Conservation (phyloP, 1,140 invertebrate genomes). For the Drosophila insularis region DNA sequence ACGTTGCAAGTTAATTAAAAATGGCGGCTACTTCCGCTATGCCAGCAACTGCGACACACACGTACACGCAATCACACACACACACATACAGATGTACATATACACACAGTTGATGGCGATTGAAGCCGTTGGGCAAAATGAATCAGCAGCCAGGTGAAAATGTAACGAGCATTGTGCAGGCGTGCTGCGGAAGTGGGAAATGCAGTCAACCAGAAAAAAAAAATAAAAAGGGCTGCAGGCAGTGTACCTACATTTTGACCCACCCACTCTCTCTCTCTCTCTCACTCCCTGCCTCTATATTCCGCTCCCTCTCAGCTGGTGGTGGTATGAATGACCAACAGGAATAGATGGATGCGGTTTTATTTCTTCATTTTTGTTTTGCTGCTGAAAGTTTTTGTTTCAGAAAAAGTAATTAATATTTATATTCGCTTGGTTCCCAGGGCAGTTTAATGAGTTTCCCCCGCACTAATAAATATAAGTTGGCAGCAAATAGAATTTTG, state of each 20-base stretch:
- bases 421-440: constrained; percentile 52
- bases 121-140: constrained; percentile 56
- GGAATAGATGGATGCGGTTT: constrained; percentile 31
- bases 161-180: constrained; percentile 53
- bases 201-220: constrained; percentile 25
- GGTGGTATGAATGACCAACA: background rate
- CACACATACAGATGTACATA: constrained; percentile 31
- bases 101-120: constrained; percentile 31
- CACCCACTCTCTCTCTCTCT: background rate
- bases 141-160: constrained; percentile 59
- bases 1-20: constrained; percentile 67
- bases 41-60: constrained; percentile 36
- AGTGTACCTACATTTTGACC: background rate
- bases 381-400: constrained; percentile 59
- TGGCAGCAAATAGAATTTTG: constrained; percentile 50
- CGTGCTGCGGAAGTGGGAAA: constrained; percentile 35
- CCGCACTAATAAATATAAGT: constrained; percentile 55
- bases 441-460: constrained; percentile 28
- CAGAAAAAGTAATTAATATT: constrained; percentile 74
- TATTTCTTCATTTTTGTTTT: constrained; percentile 27
- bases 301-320: background rate
- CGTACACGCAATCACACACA: background rate
- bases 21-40: constrained; percentile 56
- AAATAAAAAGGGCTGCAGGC: constrained; percentile 13
- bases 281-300: background rate